A percentile compares a stretch with the other conserved stretches of the same genome.
phyloP scores from a whole-genome alignment of 2,797 vertebrate genomes.

The Diplodus puntazzo region DNA sequence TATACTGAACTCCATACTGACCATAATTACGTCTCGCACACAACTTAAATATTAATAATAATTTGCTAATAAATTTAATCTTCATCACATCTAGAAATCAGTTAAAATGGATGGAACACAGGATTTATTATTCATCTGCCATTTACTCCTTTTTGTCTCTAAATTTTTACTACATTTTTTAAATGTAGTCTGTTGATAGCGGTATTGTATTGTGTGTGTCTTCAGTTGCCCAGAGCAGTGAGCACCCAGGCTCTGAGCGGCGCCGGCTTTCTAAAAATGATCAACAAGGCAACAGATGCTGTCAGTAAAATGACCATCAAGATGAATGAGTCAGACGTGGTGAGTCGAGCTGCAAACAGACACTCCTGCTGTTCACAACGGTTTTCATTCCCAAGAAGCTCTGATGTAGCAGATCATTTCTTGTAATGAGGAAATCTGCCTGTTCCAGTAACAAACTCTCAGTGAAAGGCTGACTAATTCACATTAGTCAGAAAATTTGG shows the following conservation, averaged over 20 bases:
- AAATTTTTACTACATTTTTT: background rate
- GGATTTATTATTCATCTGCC: background rate
- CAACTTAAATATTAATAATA: background rate
- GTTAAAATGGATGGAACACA: background rate
- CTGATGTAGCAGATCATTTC: background rate
- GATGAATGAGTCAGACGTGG: constrained; percentile 98
- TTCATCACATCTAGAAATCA: background rate
- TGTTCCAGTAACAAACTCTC: background rate
- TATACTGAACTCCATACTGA: background rate
- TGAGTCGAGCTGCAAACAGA: constrained; percentile 80
- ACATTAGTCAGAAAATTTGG: background rate
- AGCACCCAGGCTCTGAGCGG: constrained; percentile 95
- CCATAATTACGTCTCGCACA: background rate
- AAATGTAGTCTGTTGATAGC: background rate
- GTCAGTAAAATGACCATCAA: constrained; percentile 99
- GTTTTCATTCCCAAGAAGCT: background rate
- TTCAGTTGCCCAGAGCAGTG: constrained; percentile 93
- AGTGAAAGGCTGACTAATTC: background rate
- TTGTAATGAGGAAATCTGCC: background rate
- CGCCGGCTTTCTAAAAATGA: constrained; percentile 97
- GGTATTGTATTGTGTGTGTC: constrained; percentile 24
- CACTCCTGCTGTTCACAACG: background rate
- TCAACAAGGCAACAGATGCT: constrained; percentile 96
- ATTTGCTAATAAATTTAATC: background rate
- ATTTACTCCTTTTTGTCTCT: background rate